Percentiles rank a stretch among this genome's conserved stretches.
Evolutionary conservation across 2,113 vertebrate species (phyloP).

Genomic region (Myocastor coypus): DNA sequence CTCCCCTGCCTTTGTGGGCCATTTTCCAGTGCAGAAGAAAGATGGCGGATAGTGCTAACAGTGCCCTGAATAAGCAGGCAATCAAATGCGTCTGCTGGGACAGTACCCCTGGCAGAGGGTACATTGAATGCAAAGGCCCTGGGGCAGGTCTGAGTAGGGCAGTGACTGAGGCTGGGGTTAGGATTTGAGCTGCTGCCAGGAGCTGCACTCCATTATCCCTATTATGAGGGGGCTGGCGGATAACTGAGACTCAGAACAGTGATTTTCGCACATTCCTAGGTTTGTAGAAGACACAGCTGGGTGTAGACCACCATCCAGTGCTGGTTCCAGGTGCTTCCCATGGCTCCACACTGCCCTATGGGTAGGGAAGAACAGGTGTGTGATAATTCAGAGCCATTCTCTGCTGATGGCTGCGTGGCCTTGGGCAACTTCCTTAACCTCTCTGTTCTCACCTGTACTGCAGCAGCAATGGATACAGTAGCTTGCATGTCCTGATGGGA

Average conservation of each 20-base stretch:
- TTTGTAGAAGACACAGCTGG: background rate
- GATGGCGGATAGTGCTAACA: background rate
- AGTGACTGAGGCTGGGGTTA: background rate
- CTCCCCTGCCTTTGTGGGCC: background rate
- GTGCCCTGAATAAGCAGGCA: background rate
- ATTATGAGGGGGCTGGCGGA: background rate
- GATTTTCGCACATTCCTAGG: background rate
- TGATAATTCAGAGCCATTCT: background rate
- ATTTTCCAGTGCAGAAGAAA: background rate
- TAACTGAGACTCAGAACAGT: background rate
- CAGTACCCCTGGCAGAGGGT: background rate
- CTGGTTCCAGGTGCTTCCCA: rapidly evolving
- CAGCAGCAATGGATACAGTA: background rate
- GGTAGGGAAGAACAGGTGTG: background rate
- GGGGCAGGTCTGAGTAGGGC: background rate
- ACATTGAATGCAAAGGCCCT: background rate
- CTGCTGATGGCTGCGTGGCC: background rate
- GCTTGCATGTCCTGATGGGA: background rate
- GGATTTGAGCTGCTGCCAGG: background rate
- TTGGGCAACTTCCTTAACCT: background rate
- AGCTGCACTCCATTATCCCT: no score
- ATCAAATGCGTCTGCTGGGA: background rate
- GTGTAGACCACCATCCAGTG: background rate
- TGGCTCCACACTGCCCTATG: background rate
- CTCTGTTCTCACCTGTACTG: background rate